Conservation (phyloP, 2,888 invertebrate species). For the Tetheella fluctuosa region DNA sequence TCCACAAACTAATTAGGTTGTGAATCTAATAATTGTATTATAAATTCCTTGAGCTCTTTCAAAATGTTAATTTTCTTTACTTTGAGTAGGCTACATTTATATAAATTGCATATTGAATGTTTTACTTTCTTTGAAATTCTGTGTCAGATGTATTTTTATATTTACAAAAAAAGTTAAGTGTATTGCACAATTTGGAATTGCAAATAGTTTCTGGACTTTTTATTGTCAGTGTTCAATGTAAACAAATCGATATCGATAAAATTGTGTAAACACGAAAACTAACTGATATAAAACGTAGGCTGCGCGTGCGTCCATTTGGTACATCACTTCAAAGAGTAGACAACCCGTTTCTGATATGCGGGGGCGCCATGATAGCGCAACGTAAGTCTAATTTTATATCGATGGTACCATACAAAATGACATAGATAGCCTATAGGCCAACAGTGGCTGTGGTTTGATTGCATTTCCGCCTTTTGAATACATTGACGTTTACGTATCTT, state of each 20-base stretch:
- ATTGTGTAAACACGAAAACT: constrained; percentile 14
- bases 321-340: constrained; percentile 30
- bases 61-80: too few relatives aligned
- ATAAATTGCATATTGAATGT: background rate
- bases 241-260: constrained; percentile 14
- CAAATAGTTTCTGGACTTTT: constrained; percentile 3
- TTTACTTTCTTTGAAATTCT: background rate
- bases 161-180: constrained; percentile 1
- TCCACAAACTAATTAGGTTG: too few relatives aligned
- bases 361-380: constrained; percentile 46
- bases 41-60: too few relatives aligned
- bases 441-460: constrained; percentile 16
- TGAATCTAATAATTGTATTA: too few relatives aligned
- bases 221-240: background rate
- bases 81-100: too few relatives aligned
- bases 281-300: constrained; percentile 19
- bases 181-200: constrained; percentile 1
- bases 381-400: constrained; percentile 46
- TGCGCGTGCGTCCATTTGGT: constrained; percentile 18
- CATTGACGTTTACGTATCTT: constrained; percentile 9
- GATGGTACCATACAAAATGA: constrained; percentile 37
- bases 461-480: constrained; percentile 3
- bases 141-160: background rate
- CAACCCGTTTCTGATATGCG: constrained; percentile 43
- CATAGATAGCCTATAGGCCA: constrained; percentile 30